A percentile compares a stretch with the other conserved stretches of the same genome.
Evolutionary conservation across 2,797 vertebrate species (phyloP).

Genomic region (Hozukius guyotensis): DNA sequence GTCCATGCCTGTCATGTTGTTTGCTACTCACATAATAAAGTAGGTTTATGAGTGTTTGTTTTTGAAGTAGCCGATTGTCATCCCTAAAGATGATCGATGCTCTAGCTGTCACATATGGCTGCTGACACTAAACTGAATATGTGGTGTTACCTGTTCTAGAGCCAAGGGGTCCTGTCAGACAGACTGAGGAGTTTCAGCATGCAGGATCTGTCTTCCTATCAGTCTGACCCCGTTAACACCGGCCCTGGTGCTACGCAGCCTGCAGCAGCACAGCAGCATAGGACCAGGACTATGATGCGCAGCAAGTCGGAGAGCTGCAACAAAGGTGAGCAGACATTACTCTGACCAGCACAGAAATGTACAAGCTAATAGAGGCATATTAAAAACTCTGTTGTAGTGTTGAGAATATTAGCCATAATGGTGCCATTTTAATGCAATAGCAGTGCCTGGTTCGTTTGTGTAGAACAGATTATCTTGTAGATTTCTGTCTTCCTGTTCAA

Average conservation of each 20-base stretch:
- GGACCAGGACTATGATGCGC: slow-evolving; percentile 87
- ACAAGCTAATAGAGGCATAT: neutral
- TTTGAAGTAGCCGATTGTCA: neutral
- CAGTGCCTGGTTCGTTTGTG: slow-evolving; percentile 2
- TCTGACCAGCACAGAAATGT: neutral
- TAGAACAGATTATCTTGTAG: slow-evolving; percentile 8
- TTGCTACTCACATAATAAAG: neutral
- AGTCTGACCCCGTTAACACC: slow-evolving; percentile 82
- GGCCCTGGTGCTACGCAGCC: slow-evolving; percentile 78
- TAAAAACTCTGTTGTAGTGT: neutral
- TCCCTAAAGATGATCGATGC: neutral
- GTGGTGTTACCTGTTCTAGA: slow-evolving; percentile 73
- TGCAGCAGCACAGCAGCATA: slow-evolving; percentile 85
- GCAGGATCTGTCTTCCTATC: slow-evolving; percentile 94
- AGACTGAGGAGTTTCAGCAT: slow-evolving; percentile 98
- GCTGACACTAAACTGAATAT: slow-evolving; percentile 3
- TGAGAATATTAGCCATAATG: neutral
- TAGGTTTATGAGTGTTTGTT: neutral
- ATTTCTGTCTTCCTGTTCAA: slow-evolving; percentile 59
- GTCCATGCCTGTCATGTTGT: slow-evolving; percentile 19
- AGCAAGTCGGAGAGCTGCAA: slow-evolving; percentile 92
- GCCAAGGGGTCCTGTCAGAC: slow-evolving; percentile 97
- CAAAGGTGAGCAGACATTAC: slow-evolving; percentile 78
- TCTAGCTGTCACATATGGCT: neutral
- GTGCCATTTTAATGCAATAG: neutral